phyloP scores from a whole-genome alignment of 2,113 vertebrate species.

The Toxotes jaculatrix region DNA sequence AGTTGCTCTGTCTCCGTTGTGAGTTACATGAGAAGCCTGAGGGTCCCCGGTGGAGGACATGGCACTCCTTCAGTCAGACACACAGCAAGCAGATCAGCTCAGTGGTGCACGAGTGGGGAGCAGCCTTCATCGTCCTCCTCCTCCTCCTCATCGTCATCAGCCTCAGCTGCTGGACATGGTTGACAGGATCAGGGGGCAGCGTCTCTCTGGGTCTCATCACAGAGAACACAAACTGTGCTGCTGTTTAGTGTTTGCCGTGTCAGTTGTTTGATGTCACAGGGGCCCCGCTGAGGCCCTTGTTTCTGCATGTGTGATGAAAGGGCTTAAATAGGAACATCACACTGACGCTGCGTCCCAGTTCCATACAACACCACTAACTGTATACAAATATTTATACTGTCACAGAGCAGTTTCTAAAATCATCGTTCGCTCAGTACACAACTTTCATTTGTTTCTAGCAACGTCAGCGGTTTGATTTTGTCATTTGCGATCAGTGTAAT shows the following conservation, averaged over 20 bases:
- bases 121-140: constrained; percentile 13
- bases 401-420: no score
- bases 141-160: background rate
- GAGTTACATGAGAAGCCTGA: constrained; percentile 32
- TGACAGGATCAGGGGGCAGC: constrained; percentile 23
- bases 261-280: background rate
- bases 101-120: background rate
- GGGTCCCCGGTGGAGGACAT: constrained; percentile 29
- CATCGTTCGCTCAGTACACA: no score
- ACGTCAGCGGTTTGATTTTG: background rate
- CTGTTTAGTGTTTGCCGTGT: constrained; percentile 17
- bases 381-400: no score
- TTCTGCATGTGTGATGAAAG: background rate
- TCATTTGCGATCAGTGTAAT: background rate
- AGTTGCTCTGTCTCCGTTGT: background rate
- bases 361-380: no score
- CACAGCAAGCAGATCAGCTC: constrained; percentile 33
- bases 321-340: background rate
- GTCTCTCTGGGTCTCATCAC: constrained; percentile 10
- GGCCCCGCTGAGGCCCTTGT: background rate
- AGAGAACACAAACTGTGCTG: constrained; percentile 12
- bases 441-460: background rate
- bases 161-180: constrained; percentile 23
- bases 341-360: background rate
- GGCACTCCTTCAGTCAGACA: constrained; percentile 55